phyloP scores from a whole-genome alignment of 2,113 vertebrate species.

The Chinchilla lanigera region DNA sequence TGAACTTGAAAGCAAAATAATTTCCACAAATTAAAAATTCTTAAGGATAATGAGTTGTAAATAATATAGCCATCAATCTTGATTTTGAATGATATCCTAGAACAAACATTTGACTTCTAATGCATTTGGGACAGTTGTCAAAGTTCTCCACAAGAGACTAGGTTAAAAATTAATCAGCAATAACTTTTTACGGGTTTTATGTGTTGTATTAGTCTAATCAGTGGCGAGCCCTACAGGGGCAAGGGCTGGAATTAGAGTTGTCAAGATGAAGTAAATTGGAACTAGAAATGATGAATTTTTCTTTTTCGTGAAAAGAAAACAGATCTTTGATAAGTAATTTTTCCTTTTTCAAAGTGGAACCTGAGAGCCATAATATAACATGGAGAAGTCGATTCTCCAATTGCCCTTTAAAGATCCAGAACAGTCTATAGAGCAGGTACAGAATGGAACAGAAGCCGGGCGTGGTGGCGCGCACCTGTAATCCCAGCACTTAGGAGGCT shows the following conservation, averaged over 20 bases:
- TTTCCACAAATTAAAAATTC: slow-evolving; percentile 65
- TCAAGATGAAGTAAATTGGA: slow-evolving; percentile 65
- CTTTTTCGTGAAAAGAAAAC: slow-evolving; percentile 63
- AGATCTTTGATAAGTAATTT: slow-evolving; percentile 66
- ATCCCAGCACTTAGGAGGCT: too few relatives aligned
- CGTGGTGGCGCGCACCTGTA: too few relatives aligned
- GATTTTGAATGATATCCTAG: slow-evolving; percentile 62
- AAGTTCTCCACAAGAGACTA: slow-evolving; percentile 53
- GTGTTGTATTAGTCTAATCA: slow-evolving; percentile 68
- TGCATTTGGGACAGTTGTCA: background rate
- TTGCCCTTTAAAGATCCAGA: slow-evolving; percentile 70
- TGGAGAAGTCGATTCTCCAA: slow-evolving; percentile 54
- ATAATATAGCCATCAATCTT: slow-evolving; percentile 62
- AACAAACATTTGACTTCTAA: slow-evolving; percentile 47
- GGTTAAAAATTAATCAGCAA: slow-evolving; percentile 71
- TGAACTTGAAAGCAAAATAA: slow-evolving; percentile 36
- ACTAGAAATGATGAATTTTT: slow-evolving; percentile 65
- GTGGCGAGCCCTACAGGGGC: background rate
- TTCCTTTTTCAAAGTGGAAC: slow-evolving; percentile 56
- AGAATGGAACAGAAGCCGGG: slow-evolving; percentile 68
- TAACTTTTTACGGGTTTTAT: slow-evolving; percentile 49
- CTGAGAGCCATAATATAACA: background rate
- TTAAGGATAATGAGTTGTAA: background rate
- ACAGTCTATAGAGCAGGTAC: slow-evolving; percentile 45
- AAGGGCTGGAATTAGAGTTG: slow-evolving; percentile 58